Percentiles rank a stretch among this genome's conserved stretches.
phyloP scores from a whole-genome alignment of 1,140 invertebrate genomes.

The Hycleus phaleratus region DNA sequence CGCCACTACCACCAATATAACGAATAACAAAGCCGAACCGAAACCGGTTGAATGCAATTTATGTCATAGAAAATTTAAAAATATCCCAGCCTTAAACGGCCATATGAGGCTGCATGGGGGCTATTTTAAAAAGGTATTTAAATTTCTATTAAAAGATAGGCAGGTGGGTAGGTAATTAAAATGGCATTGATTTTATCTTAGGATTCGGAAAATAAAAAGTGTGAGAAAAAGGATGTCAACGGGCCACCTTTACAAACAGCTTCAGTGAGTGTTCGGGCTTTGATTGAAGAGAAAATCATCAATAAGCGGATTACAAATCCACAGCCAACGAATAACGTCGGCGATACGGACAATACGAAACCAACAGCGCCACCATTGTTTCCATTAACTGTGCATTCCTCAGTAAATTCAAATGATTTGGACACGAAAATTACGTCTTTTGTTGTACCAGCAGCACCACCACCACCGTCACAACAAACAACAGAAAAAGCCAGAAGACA shows the following conservation, averaged over 20 bases:
- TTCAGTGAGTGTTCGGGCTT: conserved; percentile 74
- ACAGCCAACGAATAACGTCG: conserved; percentile 40
- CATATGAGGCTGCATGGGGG: conserved; percentile 95
- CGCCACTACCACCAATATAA: conserved; percentile 36
- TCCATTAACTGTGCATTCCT: conserved; percentile 43
- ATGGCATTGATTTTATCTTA: conserved; percentile 34
- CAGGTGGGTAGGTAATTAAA: not conserved
- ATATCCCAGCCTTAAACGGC: conserved; percentile 92
- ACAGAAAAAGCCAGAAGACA: conserved; percentile 52
- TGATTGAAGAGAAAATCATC: conserved; percentile 88
- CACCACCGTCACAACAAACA: conserved; percentile 49
- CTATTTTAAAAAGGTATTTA: conserved; percentile 86
- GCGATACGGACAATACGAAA: conserved; percentile 36
- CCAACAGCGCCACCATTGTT: conserved; percentile 44
- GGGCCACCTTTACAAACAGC: conserved; percentile 80
- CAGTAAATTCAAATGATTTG: conserved; percentile 41
- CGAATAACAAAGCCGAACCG: conserved; percentile 48
- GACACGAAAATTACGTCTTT: conserved; percentile 49
- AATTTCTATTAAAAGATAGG: not conserved
- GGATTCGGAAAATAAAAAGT: conserved; percentile 79
- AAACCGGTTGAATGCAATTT: conserved; percentile 91
- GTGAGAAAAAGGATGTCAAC: conserved; percentile 71
- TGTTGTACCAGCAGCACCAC: conserved; percentile 53
- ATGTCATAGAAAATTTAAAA: conserved; percentile 92
- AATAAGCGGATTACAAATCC: conserved; percentile 62